Percentiles rank a stretch among this genome's conserved stretches.
Conservation (phyloP, 2,888 invertebrate genomes). For the Hololepta plana region DNA sequence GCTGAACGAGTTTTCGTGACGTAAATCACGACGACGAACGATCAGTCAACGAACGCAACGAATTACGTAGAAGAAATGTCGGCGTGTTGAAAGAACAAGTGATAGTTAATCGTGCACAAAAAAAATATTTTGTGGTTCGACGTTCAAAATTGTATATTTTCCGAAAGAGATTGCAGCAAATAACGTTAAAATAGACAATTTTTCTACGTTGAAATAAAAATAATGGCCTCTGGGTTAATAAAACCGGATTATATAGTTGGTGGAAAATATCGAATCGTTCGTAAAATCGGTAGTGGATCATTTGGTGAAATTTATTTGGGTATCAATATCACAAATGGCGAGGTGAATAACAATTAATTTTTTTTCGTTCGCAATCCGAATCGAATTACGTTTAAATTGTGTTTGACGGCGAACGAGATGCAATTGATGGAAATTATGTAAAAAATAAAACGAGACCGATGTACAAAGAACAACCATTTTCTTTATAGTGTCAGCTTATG, state of each 20-base stretch:
- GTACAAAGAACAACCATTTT: too few species aligned
- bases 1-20: too few species aligned
- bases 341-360: too few species aligned
- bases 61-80: too few species aligned
- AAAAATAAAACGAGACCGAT: too few species aligned
- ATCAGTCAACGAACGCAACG: too few species aligned
- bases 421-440: too few species aligned
- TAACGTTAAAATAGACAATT: slow-evolving; percentile 17
- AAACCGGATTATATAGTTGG: slow-evolving; percentile 69
- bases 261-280: slow-evolving; percentile 84
- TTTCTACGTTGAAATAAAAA: slow-evolving; percentile 23
- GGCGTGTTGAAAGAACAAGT: slow-evolving; percentile 34
- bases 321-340: slow-evolving; percentile 77
- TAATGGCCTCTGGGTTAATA: slow-evolving; percentile 23
- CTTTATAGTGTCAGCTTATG: too few species aligned
- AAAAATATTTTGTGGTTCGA: slow-evolving; percentile 24
- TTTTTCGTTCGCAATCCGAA: too few species aligned
- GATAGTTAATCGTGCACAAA: slow-evolving; percentile 27
- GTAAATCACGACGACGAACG: too few species aligned
- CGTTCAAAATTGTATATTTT: slow-evolving; percentile 26
- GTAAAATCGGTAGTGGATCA: slow-evolving; percentile 97
- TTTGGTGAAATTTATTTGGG: slow-evolving; percentile 99
- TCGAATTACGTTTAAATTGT: too few species aligned
- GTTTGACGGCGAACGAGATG: too few species aligned
- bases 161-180: slow-evolving; percentile 6